Evolutionary conservation across 2,888 invertebrate genomes (phyloP).

Genomic region (Tetranychus truncatus): DNA sequence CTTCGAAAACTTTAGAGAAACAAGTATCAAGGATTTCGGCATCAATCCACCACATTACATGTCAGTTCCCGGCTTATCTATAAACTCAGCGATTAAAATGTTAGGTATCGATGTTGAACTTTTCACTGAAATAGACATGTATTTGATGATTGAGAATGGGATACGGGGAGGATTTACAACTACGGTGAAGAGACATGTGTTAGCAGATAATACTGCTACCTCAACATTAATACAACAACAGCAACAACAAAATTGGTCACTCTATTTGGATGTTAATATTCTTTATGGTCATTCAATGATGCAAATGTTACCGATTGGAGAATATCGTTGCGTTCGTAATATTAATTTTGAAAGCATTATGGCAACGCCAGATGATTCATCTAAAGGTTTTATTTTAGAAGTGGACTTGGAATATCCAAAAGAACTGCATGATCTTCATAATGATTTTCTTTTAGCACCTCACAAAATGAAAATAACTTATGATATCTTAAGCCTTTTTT

Average conservation of each 20-base stretch:
- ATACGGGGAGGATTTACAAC: slow-evolving; percentile 4
- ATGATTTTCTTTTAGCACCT: not conserved
- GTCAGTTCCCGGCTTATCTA: too few species aligned
- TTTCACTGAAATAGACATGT: not conserved
- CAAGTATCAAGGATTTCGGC: not conserved
- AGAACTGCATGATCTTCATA: not conserved
- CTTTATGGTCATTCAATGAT: slow-evolving; percentile 13
- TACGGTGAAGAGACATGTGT: not conserved
- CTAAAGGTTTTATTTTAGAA: not conserved
- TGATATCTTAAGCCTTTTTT: not conserved
- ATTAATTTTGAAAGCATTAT: not conserved
- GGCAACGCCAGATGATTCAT: too few species aligned
- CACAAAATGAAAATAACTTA: not conserved
- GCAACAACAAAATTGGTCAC: not conserved
- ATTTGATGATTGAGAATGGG: slow-evolving; percentile 2
- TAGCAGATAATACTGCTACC: slow-evolving; percentile 7
- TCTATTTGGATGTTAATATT: not conserved
- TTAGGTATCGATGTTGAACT: too few species aligned
- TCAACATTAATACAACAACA: not conserved
- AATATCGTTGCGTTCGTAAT: slow-evolving; percentile 14
- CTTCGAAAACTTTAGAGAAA: not conserved
- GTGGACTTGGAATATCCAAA: not conserved
- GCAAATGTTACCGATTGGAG: slow-evolving; percentile 16
- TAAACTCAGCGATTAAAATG: too few species aligned
- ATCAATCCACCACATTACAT: not conserved